These are phyloP conservation scores for Opisthograptis luteolata DNA, from an alignment of 2,888 invertebrate species.

Conservation along the genomic window DNA sequence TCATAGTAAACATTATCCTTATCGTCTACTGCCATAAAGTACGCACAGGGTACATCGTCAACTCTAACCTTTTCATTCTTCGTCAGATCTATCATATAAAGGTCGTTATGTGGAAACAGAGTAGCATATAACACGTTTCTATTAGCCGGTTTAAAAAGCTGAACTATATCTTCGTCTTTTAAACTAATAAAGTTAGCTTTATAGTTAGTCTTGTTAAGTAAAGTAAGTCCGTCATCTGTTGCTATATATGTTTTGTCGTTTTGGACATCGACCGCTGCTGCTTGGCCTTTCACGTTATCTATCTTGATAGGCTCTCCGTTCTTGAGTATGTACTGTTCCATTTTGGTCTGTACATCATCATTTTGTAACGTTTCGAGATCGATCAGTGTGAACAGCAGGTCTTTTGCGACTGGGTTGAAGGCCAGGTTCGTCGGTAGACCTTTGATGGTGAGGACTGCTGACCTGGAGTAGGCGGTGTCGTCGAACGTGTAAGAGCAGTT, in stretches of 20 bases:
- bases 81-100: slow-evolving; percentile 59
- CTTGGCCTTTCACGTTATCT: slow-evolving; percentile 68
- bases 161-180: slow-evolving; percentile 75
- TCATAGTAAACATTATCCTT: slow-evolving; percentile 71
- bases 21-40: slow-evolving; percentile 68
- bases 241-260: slow-evolving; percentile 68
- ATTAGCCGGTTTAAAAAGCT: slow-evolving; percentile 62
- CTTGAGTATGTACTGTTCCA: slow-evolving; percentile 73
- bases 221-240: slow-evolving; percentile 64
- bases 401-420: slow-evolving; percentile 59
- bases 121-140: slow-evolving; percentile 65
- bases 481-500: slow-evolving; percentile 64
- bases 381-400: slow-evolving; percentile 70
- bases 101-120: slow-evolving; percentile 69
- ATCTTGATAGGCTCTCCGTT: slow-evolving; percentile 64
- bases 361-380: slow-evolving; percentile 70
- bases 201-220: slow-evolving; percentile 60
- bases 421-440: slow-evolving; percentile 74
- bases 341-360: slow-evolving; percentile 73
- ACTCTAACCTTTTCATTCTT: slow-evolving; percentile 65
- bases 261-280: slow-evolving; percentile 65
- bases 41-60: slow-evolving; percentile 69
- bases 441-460: slow-evolving; percentile 64
- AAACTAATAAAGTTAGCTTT: slow-evolving; percentile 62
- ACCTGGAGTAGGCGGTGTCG: slow-evolving; percentile 53